Conservation (phyloP, 30 jellyfish, hydroid and myxozoan species). For the Chrysaora quinquecirrha region DNA sequence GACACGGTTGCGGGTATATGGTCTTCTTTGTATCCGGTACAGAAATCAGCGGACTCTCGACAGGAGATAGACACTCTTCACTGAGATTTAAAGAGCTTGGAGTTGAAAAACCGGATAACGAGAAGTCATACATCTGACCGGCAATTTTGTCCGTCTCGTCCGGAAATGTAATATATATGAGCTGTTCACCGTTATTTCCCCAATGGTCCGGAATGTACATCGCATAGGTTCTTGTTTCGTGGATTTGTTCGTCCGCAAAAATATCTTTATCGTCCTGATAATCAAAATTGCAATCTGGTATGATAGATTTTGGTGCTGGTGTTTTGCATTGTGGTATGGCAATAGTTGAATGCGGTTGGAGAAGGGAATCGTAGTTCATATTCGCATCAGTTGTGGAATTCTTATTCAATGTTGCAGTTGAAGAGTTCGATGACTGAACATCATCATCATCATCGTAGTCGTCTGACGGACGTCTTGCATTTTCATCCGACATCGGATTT, state of each 20-base stretch:
- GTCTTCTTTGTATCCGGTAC: conserved; percentile 22
- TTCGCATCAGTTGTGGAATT: neutral
- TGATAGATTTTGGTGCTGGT: neutral
- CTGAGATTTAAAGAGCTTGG: conserved; percentile 55
- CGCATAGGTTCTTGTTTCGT: conserved; percentile 48
- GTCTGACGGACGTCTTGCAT: neutral
- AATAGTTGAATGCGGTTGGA: neutral
- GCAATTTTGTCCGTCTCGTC: conserved; percentile 47
- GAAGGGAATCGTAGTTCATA: neutral
- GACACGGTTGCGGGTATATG: conserved; percentile 60
- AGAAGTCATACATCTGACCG: conserved; percentile 7
- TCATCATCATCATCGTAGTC: neutral
- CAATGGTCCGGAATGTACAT: conserved; percentile 47
- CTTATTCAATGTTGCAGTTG: neutral
- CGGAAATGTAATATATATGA: conserved; percentile 47
- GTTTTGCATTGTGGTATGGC: neutral
- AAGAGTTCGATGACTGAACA: neutral
- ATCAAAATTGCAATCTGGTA: neutral
- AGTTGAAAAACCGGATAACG: conserved; percentile 47
- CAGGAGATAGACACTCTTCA: conserved; percentile 53
- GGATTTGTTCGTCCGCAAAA: conserved; percentile 8
- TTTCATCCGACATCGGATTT: too few species aligned
- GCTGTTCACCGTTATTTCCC: conserved; percentile 41
- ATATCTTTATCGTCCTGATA: neutral
- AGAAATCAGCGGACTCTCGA: conserved; percentile 40